A percentile compares a stretch with the other conserved stretches of the same genome.
These are phyloP conservation scores for Mico argentatus DNA, from an alignment of 2,797 vertebrate species.

Conservation along the genomic window DNA sequence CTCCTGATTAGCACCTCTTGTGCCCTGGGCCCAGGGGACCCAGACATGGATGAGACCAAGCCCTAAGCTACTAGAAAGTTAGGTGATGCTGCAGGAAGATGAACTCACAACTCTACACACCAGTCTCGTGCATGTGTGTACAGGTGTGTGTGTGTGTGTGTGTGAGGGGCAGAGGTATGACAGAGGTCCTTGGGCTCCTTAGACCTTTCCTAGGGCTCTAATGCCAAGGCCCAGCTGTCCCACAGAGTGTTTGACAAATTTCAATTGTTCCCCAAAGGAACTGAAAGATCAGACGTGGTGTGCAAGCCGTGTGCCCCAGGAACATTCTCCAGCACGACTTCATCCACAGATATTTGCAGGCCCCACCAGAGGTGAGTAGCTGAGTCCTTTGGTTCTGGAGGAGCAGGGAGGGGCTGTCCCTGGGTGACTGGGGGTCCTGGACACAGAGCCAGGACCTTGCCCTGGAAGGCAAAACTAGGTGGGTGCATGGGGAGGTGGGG, in stretches of 20 bases:
- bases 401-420: background rate
- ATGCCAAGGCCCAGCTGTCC: background rate
- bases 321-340: conserved; percentile 79
- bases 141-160: too few relatives aligned
- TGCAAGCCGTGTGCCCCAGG: conserved; percentile 78
- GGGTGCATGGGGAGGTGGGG: background rate
- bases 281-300: conserved; percentile 56
- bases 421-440: background rate
- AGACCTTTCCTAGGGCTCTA: background rate
- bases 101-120: background rate
- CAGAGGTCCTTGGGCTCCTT: background rate
- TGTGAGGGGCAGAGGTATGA: background rate
- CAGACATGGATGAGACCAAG: background rate
- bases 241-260: background rate
- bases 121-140: too few relatives aligned
- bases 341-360: conserved; percentile 76
- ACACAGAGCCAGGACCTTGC: background rate
- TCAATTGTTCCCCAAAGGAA: conserved; percentile 72
- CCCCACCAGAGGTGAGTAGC: conserved; percentile 79
- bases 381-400: background rate
- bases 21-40: background rate
- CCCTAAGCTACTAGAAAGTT: background rate
- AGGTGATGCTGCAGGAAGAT: background rate
- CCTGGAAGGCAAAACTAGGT: background rate
- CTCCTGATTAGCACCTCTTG: background rate